A percentile compares a stretch with the other conserved stretches of the same genome.
Evolutionary conservation across 23 tunicate genomes (phyloP).

Genomic region (Styela clava): DNA sequence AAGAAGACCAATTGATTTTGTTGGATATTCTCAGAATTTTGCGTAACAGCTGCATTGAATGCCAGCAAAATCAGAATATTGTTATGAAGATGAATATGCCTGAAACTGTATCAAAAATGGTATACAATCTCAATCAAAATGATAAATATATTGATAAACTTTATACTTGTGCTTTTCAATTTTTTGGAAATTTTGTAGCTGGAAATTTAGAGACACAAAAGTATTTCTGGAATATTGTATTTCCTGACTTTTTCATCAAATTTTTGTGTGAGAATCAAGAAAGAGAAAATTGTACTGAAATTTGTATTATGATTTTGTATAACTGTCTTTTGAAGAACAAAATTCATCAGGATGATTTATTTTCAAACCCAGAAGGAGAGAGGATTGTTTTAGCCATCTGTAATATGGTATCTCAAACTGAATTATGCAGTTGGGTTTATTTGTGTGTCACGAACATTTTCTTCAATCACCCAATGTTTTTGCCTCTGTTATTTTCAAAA

Average conservation of each 20-base stretch:
- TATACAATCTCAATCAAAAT: not conserved
- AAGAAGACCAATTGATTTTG: not conserved
- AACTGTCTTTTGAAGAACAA: slow-evolving; percentile 3
- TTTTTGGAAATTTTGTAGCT: slow-evolving; percentile 17
- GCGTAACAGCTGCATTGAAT: slow-evolving; percentile 4
- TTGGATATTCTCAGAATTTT: not conserved
- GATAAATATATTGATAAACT: not conserved
- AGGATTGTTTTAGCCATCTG: not conserved
- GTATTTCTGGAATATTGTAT: slow-evolving; percentile 2
- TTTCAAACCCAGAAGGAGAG: not conserved
- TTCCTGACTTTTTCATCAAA: not conserved
- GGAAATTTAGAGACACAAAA: slow-evolving; percentile 9
- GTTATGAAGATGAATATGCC: not conserved
- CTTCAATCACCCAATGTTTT: not conserved
- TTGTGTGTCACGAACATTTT: not conserved
- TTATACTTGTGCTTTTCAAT: not conserved
- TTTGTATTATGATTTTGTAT: slow-evolving; percentile 18
- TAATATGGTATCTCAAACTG: not conserved
- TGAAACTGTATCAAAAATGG: not conserved
- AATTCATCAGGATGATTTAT: not conserved
- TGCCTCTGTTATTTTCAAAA: slow-evolving; percentile 1
- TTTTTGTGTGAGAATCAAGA: not conserved
- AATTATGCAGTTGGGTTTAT: not conserved
- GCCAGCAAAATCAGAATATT: not conserved
- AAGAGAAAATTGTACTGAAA: not conserved